Base-by-base conservation (phyloP, 1,140 invertebrate species). In the Hirudo medicinalis region DNA sequence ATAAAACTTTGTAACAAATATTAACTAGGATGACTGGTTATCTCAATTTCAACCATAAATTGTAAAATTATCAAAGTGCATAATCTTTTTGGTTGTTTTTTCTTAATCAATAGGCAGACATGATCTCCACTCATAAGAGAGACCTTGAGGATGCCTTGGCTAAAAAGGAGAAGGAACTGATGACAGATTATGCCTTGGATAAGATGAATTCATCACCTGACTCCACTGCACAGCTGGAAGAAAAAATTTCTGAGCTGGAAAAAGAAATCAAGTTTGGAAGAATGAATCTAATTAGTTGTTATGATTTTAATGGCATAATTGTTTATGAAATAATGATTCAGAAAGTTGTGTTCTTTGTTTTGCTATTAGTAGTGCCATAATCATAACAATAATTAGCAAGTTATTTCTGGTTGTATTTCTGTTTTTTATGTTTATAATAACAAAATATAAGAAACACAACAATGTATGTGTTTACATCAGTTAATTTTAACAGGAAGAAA, bases 151-250 rank as follows among this genome's bases (percentile, higher is more conserved):
- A 63, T 19, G 57, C 57, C 22, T 25, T 63, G 29, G 57, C 57
- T 22, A 11, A 63, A 63, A 63, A 63, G 57, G 57, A 63, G 29
- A 63, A 13, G 29, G 57, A 63, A 25, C 57, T 63, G 57, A 63
- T 63, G 57, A 63, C 22, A 63, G 57, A 63, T 63, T 63, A 63
- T 32, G 57, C 29, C 22, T 15, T 25, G 29, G 57, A 63, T 63
- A 63, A 63, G 29, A 25, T 63, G 29, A 25, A 22, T 11, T 63
- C 57, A 63, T 63, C 57, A 63, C 29, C 57, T 13, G 22, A 63
- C 22, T 15, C 29, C 9, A 22, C 57, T 22, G 57, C 29, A 22
- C 29, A 22, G 29, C 19, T 32, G 57, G 57, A 22, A 25, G 57
- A 63, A 25, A 32, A 49, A 8, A 49, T 49, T 49, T 11, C 43